Evolutionary conservation across 2,797 vertebrate genomes (phyloP).

Genomic region (Heliangelus exortis): DNA sequence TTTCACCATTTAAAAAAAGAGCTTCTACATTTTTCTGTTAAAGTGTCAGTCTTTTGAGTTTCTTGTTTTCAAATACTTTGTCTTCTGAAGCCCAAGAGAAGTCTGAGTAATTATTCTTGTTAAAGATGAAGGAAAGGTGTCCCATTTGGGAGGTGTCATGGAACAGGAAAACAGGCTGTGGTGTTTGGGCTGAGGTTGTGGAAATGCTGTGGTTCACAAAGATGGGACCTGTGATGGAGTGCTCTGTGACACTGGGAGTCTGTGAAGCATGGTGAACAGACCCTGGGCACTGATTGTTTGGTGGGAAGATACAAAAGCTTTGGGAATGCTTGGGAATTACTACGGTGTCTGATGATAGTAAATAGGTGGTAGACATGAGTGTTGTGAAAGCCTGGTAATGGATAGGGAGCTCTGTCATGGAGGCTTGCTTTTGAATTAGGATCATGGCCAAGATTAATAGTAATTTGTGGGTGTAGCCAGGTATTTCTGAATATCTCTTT

Average conservation of each 20-base stretch:
- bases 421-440: neutral
- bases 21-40: neutral
- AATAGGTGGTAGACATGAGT: neutral
- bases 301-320: neutral
- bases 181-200: neutral
- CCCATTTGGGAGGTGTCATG: neutral
- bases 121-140: neutral
- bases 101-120: neutral
- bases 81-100: constrained; percentile 4
- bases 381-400: neutral
- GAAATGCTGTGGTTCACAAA: neutral
- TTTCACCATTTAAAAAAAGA: neutral
- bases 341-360: neutral
- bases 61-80: neutral
- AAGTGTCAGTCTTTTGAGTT: neutral
- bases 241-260: neutral
- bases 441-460: neutral
- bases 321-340: neutral
- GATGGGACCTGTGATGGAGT: neutral
- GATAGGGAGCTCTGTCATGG: neutral
- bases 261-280: neutral
- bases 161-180: neutral
- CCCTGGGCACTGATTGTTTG: fast-evolving
- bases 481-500: neutral
- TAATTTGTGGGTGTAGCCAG: neutral